Evolutionary conservation across 2,113 vertebrate genomes (phyloP).

Genomic region (Rallus limicola): DNA sequence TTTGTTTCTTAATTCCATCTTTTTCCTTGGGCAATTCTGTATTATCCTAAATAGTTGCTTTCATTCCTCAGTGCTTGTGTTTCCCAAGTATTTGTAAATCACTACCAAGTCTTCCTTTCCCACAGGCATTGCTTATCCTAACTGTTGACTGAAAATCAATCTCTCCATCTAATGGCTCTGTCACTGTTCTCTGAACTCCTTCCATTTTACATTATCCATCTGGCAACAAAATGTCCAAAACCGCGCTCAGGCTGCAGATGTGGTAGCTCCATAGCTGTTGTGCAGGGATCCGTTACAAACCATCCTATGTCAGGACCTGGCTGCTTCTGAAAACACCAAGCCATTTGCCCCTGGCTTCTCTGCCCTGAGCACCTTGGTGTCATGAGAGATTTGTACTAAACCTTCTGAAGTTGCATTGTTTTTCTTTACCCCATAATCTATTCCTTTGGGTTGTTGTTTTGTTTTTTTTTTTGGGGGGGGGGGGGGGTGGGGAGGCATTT

Average conservation of each 20-base stretch:
- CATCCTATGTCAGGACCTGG: neutral
- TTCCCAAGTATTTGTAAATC: constrained; percentile 52
- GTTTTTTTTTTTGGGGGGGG: neutral
- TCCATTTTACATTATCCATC: constrained; percentile 61
- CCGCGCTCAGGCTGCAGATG: neutral
- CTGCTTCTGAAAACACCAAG: neutral
- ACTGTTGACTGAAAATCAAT: constrained; percentile 57
- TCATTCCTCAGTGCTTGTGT: constrained; percentile 13
- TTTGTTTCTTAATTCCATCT: constrained; percentile 56
- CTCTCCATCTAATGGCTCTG: constrained; percentile 36
- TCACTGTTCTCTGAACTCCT: constrained; percentile 55
- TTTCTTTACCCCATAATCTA: neutral
- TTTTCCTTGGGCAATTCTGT: constrained; percentile 21
- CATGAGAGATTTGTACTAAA: neutral
- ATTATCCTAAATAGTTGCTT: constrained; percentile 15
- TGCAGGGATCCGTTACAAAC: neutral
- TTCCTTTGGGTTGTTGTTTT: no score
- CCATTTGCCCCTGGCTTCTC: neutral
- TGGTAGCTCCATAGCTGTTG: neutral
- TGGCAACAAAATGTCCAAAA: constrained; percentile 32
- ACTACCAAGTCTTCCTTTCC: constrained; percentile 46
- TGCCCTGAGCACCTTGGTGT: neutral
- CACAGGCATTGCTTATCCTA: constrained; percentile 56
- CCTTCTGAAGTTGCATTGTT: neutral
- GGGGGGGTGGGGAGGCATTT: neutral